Conservation (phyloP, 2,888 invertebrate species). For the Nephrotoma guestfalica region DNA sequence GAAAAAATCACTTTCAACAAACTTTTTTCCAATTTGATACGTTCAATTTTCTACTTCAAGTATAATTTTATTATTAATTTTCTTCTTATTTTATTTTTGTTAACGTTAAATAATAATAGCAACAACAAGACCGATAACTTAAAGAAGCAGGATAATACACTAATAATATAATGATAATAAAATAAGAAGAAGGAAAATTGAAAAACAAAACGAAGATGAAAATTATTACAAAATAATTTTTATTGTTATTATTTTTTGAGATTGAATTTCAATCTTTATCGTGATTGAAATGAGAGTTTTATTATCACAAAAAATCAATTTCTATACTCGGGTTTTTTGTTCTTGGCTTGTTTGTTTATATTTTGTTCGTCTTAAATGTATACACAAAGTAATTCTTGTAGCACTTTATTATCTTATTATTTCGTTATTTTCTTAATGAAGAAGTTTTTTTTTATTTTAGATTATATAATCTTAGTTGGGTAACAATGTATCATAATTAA, state of each 20-base stretch:
- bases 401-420: background rate
- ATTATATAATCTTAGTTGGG: no score
- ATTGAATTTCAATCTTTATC: constrained; percentile 1
- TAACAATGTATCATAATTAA: no score
- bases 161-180: background rate
- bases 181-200: background rate
- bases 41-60: background rate
- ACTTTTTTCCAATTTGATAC: background rate
- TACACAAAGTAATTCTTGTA: background rate
- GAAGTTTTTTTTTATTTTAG: background rate
- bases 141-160: background rate
- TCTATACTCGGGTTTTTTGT: background rate
- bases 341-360: background rate
- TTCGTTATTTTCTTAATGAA: background rate
- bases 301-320: constrained; percentile 3
- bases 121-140: background rate
- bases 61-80: background rate
- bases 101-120: background rate
- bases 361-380: background rate
- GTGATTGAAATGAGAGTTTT: constrained; percentile 4
- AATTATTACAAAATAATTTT: background rate
- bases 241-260: background rate
- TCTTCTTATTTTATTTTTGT: background rate
- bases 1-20: background rate
- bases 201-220: background rate